Conservation (phyloP, 2,888 invertebrate genomes). For the Amphipyra tragopoginis region DNA sequence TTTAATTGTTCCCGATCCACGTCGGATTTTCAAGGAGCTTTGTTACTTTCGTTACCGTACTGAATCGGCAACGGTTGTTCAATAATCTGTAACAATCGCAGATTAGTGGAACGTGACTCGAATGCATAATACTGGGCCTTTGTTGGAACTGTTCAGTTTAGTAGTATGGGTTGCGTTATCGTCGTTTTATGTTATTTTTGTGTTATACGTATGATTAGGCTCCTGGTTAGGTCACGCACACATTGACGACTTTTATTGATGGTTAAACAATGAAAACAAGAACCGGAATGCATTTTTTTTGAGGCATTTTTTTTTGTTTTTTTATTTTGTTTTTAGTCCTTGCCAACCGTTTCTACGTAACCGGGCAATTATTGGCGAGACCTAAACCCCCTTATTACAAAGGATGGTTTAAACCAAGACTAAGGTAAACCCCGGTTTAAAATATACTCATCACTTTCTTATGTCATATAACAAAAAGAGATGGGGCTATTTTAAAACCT, state of each 20-base stretch:
- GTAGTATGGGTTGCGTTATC: constrained; percentile 62
- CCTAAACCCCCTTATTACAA: too few relatives aligned
- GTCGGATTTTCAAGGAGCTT: constrained; percentile 62
- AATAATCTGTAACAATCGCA: constrained; percentile 75
- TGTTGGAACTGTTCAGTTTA: constrained; percentile 58
- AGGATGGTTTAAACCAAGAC: too few relatives aligned
- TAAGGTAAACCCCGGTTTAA: too few relatives aligned
- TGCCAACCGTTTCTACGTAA: too few relatives aligned
- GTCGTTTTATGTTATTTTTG: constrained; percentile 64
- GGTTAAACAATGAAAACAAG: neutral
- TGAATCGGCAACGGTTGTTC: constrained; percentile 68
- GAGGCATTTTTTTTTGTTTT: too few relatives aligned
- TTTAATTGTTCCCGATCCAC: constrained; percentile 65
- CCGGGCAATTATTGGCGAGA: too few relatives aligned
- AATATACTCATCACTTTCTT: too few relatives aligned
- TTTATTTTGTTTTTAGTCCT: too few relatives aligned
- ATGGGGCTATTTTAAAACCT: too few relatives aligned
- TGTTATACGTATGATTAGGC: constrained; percentile 67
- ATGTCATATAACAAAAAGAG: too few relatives aligned
- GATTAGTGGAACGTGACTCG: constrained; percentile 73
- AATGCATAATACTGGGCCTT: constrained; percentile 63
- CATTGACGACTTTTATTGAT: neutral
- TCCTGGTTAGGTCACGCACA: constrained; percentile 48
- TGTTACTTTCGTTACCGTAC: constrained; percentile 66
- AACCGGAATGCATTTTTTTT: neutral